These are phyloP conservation scores for Xestia xanthographa DNA, from an alignment of 2,888 invertebrate species.

Conservation along the genomic window DNA sequence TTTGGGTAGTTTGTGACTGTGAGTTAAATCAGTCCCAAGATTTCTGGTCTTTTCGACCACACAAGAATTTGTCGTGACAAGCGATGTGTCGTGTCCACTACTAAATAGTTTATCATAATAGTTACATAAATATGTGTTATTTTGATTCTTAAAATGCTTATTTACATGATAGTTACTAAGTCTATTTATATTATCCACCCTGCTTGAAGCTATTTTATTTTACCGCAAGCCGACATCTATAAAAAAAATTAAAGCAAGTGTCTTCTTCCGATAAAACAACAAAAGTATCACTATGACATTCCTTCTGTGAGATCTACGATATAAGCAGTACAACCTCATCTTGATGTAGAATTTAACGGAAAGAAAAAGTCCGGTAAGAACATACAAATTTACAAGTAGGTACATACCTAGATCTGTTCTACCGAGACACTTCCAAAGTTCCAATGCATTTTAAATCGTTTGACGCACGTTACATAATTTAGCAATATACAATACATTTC, in stretches of 20 bases:
- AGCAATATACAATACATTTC: constrained; percentile 49
- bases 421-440: constrained; percentile 6
- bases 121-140: constrained; percentile 24
- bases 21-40: constrained; percentile 62
- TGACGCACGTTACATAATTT: constrained; percentile 41
- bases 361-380: not conserved
- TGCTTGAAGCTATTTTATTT: not conserved
- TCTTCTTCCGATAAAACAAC: not conserved
- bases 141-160: constrained; percentile 40
- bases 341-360: not conserved
- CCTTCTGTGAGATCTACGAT: not conserved
- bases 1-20: constrained; percentile 38
- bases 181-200: not conserved
- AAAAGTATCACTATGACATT: not conserved
- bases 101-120: constrained; percentile 65
- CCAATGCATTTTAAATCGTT: constrained; percentile 37
- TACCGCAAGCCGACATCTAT: too few species aligned
- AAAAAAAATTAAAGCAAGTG: not conserved
- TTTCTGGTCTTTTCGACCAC: constrained; percentile 76
- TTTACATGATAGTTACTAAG: constrained; percentile 23
- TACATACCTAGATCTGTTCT: not conserved
- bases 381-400: not conserved
- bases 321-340: not conserved
- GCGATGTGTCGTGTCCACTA: constrained; percentile 67
- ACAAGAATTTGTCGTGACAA: constrained; percentile 78